Base-by-base conservation (phyloP, 2,113 vertebrate species). In the Cichladusa arquata region DNA sequence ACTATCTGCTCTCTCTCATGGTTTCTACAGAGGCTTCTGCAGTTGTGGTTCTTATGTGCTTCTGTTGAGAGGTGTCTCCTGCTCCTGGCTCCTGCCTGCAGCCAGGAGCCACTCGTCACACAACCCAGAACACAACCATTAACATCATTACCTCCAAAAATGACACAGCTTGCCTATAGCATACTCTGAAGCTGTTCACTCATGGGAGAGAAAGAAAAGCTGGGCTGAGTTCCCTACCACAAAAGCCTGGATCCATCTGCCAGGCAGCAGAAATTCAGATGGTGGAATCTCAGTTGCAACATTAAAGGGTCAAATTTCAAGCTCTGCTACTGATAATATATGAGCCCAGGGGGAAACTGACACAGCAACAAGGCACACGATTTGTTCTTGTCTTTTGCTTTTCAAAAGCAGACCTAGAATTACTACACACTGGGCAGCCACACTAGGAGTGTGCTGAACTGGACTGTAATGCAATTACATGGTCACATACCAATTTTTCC, bases 1-100 rank as follows among this genome's bases (percentile, higher is more conserved):
- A 0, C 8, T 19, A 7, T 66, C 40, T 51, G 44, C 42, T 54
- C 45, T n/a, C 53, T 76, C 51, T 6, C 20, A 7, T 1, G 1
- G 10, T 29, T 81, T 85, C 62, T 24, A 80, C 14, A 66, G 64
- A 79, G 16, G 29, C 22, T 3, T 34, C 66, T 67, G 70, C 33
- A 48, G n/a, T 1, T 81, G 18, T 34, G 34, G 81, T 57, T 81
- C 16, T 23, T 16, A 13, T 0, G 29, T 12, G 29, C 20, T 44
- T 58, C 44, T 73, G 20, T 23, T 77, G n/a, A 87, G 47, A 87
- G n/a, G 8, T 7, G 4, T 34, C 53, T 67, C 57, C 64, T 72
- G 36, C 40, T 82, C 53, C 76, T 20, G 65, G 40, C 40, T 74
- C n/a, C 26, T 8, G 0, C 25, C 40, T 2, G 2, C 42, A 78